Evolutionary conservation across 2,797 vertebrate genomes (phyloP).

Genomic region (Tauraco hartlaubi): DNA sequence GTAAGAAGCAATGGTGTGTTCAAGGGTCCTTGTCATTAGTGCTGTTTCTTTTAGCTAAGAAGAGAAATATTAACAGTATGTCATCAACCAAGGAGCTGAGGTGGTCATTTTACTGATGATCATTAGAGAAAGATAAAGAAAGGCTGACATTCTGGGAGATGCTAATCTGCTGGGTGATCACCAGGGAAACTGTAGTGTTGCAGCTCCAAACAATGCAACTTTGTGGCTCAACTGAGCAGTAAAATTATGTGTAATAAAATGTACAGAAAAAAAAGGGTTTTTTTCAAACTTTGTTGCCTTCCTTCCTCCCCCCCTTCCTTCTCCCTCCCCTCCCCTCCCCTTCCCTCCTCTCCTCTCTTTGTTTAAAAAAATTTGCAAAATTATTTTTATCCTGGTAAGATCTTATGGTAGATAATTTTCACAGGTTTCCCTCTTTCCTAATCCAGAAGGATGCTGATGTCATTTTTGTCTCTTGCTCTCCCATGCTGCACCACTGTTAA

Average conservation of each 20-base stretch:
- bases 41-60: not conserved
- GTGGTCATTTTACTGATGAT: not conserved
- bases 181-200: not conserved
- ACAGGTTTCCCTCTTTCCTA: not conserved
- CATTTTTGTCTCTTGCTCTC: not conserved
- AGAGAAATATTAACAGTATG: not conserved
- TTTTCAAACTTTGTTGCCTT: not conserved
- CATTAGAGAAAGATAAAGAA: not conserved
- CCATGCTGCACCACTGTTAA: accelerated
- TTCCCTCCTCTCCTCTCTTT: not conserved
- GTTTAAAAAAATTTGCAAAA: not conserved
- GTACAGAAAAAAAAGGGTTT: not conserved
- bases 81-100: not conserved
- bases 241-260: not conserved
- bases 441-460: not conserved
- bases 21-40: not conserved
- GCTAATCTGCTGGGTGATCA: not conserved
- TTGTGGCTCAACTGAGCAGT: not conserved
- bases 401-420: not conserved
- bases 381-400: not conserved
- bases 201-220: not conserved
- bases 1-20: not conserved
- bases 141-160: not conserved
- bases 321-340: no score
- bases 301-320: no score